A percentile compares a stretch with the other conserved stretches of the same genome.
Conservation (phyloP, 2,797 vertebrate species). For the Brachymystax lenok region DNA sequence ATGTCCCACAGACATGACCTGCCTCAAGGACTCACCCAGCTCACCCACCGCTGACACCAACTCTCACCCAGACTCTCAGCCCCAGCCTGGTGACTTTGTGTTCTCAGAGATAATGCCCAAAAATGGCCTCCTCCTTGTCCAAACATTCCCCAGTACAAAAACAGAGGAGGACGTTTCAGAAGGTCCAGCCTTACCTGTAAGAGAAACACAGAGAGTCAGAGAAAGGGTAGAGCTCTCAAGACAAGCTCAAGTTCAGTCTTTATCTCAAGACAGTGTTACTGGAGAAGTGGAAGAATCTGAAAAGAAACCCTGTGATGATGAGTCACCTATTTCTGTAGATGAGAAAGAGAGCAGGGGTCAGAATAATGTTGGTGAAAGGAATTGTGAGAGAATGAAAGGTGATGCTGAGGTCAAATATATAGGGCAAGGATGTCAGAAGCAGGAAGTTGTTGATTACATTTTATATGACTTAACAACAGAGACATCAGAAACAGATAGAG, state of each 20-base stretch:
- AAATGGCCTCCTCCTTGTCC: conserved; percentile 73
- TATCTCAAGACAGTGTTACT: conserved; percentile 8
- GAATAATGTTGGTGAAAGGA: conserved; percentile 41
- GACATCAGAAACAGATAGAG: conserved; percentile 12
- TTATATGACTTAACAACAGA: conserved; percentile 27
- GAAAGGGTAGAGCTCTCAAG: conserved; percentile 33
- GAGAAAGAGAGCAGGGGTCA: conserved; percentile 21
- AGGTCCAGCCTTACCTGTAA: conserved; percentile 70
- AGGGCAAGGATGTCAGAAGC: conserved; percentile 35
- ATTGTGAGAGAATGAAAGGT: conserved; percentile 50
- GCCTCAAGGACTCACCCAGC: background rate
- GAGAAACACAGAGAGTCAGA: conserved; percentile 52
- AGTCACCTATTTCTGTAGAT: conserved; percentile 39
- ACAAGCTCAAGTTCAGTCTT: conserved; percentile 37
- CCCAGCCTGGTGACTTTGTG: conserved; percentile 65
- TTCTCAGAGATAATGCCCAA: conserved; percentile 76
- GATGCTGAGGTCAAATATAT: conserved; percentile 19
- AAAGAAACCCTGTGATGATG: conserved; percentile 49
- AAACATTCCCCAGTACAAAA: conserved; percentile 57
- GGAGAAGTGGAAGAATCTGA: conserved; percentile 43
- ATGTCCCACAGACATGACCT: conserved; percentile 16
- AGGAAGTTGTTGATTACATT: conserved; percentile 18
- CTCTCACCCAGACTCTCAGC: conserved; percentile 40
- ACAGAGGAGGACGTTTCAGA: conserved; percentile 64
- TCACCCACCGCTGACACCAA: conserved; percentile 34